A percentile compares a stretch with the other conserved stretches of the same genome.
These are phyloP conservation scores for Istiophorus platypterus DNA, from an alignment of 2,113 vertebrate genomes.

Conservation along the genomic window DNA sequence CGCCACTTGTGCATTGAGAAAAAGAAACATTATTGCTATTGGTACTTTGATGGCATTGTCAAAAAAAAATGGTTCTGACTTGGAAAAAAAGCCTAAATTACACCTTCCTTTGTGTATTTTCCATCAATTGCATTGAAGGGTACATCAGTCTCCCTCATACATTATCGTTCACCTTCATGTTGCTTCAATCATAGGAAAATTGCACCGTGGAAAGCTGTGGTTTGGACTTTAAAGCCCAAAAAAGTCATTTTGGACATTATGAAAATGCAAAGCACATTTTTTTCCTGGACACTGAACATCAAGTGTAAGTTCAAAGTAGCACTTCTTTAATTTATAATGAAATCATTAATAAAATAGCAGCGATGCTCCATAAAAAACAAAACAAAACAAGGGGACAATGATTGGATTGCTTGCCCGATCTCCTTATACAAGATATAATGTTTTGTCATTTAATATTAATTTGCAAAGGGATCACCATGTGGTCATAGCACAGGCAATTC, in stretches of 20 bases:
- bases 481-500: background rate
- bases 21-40: background rate
- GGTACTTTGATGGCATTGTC: slow-evolving; percentile 4
- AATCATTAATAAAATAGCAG: slow-evolving; percentile 60
- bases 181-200: slow-evolving; percentile 28
- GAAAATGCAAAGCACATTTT: slow-evolving; percentile 21
- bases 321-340: slow-evolving; percentile 56
- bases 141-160: slow-evolving; percentile 5
- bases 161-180: slow-evolving; percentile 17
- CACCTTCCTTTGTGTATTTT: slow-evolving; percentile 32
- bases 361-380: slow-evolving; percentile 19
- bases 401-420: slow-evolving; percentile 27
- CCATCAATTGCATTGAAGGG: background rate
- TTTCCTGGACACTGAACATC: background rate
- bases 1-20: background rate
- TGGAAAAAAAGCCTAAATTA: slow-evolving; percentile 2
- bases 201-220: background rate
- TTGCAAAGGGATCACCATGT: slow-evolving; percentile 8
- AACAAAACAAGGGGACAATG: slow-evolving; percentile 43
- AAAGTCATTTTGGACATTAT: slow-evolving; percentile 16
- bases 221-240: slow-evolving; percentile 42
- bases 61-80: slow-evolving; percentile 22
- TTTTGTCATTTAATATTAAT: slow-evolving; percentile 34
- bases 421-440: background rate
- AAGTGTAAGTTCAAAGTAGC: slow-evolving; percentile 52